These are phyloP conservation scores for Micromussa lordhowensis DNA, from an alignment of 92 coral and sea anemone species.

Conservation along the genomic window DNA sequence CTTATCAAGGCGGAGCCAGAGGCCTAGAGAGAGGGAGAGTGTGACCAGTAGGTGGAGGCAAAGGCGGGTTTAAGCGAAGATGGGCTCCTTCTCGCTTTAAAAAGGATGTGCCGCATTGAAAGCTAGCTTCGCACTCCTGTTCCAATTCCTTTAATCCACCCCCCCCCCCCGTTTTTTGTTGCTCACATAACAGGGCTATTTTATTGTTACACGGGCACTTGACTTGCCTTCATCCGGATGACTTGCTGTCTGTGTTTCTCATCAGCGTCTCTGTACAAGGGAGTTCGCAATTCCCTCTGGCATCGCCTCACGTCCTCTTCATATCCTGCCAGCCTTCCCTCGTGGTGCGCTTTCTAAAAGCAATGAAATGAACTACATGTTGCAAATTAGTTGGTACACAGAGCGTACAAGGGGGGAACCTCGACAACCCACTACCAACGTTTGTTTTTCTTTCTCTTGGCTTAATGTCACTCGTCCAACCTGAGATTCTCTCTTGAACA, in stretches of 20 bases:
- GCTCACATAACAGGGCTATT: no score
- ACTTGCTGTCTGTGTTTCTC: slow-evolving; percentile 86
- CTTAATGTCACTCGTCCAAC: not conserved
- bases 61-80: no score
- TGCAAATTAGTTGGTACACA: not conserved
- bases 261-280: slow-evolving; percentile 83
- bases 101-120: no score
- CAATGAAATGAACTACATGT: not conserved
- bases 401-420: not conserved
- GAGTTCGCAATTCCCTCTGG: slow-evolving; percentile 83
- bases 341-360: slow-evolving; percentile 83
- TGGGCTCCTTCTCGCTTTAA: no score
- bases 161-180: no score
- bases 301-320: slow-evolving; percentile 86
- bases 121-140: no score
- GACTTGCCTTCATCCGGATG: slow-evolving; percentile 86
- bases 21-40: no score
- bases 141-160: no score
- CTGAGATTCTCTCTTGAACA: not conserved
- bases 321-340: slow-evolving; percentile 85
- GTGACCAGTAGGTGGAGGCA: no score
- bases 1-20: no score
- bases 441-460: not conserved
- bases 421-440: not conserved
- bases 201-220: no score